phyloP scores from a whole-genome alignment of 2,888 invertebrate genomes.

The Antheraea assamensis region DNA sequence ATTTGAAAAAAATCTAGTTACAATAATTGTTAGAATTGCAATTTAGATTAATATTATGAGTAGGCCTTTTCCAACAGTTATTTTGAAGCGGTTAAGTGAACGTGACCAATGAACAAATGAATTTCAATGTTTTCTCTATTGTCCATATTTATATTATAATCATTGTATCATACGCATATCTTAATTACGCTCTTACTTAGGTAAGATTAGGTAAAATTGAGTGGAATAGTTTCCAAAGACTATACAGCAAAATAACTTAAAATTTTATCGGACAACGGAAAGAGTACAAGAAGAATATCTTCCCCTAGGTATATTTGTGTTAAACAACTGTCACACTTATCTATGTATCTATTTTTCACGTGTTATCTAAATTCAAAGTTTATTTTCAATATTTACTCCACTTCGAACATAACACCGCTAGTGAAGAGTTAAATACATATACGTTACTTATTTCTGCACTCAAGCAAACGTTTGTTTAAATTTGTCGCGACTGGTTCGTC shows the following conservation, averaged over 20 bases:
- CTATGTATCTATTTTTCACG: background rate
- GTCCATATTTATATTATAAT: background rate
- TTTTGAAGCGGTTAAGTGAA: background rate
- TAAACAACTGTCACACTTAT: background rate
- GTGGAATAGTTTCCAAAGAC: too few species aligned
- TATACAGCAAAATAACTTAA: background rate
- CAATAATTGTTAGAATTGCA: too few species aligned
- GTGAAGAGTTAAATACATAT: conserved; percentile 14
- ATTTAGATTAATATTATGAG: too few species aligned
- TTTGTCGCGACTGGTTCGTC: conserved; percentile 23
- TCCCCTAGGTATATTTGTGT: background rate
- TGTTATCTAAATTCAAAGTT: conserved; percentile 10
- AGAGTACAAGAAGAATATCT: too few species aligned
- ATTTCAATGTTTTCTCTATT: background rate
- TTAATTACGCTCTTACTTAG: background rate
- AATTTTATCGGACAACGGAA: background rate
- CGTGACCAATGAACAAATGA: background rate
- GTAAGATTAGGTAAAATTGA: too few species aligned
- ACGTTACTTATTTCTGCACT: conserved; percentile 6
- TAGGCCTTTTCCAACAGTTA: too few species aligned
- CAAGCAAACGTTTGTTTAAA: conserved; percentile 35
- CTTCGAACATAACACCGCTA: conserved; percentile 21
- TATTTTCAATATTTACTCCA: conserved; percentile 20
- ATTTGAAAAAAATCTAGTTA: too few species aligned
- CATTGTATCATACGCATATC: background rate